phyloP scores from a whole-genome alignment of 2,797 vertebrate species.

The Macroramphosus scolopax region DNA sequence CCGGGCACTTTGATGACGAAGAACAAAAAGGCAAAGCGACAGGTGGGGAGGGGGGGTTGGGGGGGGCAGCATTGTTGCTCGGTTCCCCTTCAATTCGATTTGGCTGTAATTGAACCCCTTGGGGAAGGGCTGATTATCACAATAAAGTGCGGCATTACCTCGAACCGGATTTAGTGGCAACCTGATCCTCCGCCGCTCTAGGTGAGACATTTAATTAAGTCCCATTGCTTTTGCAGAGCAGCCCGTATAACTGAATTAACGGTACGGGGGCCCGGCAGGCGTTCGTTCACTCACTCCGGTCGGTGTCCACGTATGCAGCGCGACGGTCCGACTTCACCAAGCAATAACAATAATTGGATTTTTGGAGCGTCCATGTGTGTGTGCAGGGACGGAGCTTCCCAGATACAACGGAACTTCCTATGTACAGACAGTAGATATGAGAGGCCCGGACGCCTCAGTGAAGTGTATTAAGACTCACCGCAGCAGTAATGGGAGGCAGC shows the following conservation, averaged over 20 bases:
- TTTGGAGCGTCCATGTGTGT: no score
- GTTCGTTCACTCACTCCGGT: constrained; percentile 34
- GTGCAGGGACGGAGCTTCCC: no score
- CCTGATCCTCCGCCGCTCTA: constrained; percentile 73
- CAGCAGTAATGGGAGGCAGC: no score
- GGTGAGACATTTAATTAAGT: constrained; percentile 82
- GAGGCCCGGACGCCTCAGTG: no score
- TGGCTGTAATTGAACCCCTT: constrained; percentile 67
- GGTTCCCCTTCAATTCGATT: constrained; percentile 71
- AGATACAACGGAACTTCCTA: no score
- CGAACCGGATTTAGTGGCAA: constrained; percentile 79
- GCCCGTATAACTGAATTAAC: constrained; percentile 71
- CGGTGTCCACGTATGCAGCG: constrained; percentile 31
- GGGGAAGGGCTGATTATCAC: constrained; percentile 71
- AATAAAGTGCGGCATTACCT: constrained; percentile 79
- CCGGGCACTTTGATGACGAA: constrained; percentile 63
- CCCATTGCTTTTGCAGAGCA: constrained; percentile 69
- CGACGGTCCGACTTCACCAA: constrained; percentile 18
- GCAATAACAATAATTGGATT: constrained; percentile 49
- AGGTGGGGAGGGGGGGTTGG: constrained; percentile 20
- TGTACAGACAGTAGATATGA: no score
- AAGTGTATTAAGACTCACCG: no score
- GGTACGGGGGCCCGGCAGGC: constrained; percentile 59
- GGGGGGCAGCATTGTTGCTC: constrained; percentile 53
- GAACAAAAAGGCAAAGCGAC: constrained; percentile 62